Conservation (phyloP, 1,140 invertebrate species). For the Lasaia peninsularis region DNA sequence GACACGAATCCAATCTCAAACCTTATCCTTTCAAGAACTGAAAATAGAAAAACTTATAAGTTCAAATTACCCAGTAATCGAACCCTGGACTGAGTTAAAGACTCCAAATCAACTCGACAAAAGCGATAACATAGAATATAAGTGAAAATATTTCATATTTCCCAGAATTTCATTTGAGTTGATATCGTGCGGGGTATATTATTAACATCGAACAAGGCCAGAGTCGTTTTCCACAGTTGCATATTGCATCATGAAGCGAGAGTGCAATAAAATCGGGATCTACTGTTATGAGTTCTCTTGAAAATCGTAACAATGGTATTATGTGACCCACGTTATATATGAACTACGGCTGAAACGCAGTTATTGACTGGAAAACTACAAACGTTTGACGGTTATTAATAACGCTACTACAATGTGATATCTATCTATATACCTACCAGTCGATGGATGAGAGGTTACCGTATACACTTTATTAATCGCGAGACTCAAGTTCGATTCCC, state of each 20-base stretch:
- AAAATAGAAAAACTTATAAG: no score
- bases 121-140: background rate
- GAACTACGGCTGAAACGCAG: slow-evolving; percentile 29
- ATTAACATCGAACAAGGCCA: slow-evolving; percentile 3
- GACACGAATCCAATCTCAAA: no score
- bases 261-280: slow-evolving; percentile 10
- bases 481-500: no score
- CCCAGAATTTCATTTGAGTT: slow-evolving; percentile 1
- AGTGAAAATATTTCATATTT: background rate
- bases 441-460: no score
- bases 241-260: slow-evolving; percentile 17
- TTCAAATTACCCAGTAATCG: no score
- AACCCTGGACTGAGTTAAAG: no score
- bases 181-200: background rate
- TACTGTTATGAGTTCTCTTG: slow-evolving; percentile 37
- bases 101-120: no score
- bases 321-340: slow-evolving; percentile 39
- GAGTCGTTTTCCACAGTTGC: slow-evolving; percentile 21
- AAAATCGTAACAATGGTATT: slow-evolving; percentile 42
- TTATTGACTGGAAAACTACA: slow-evolving; percentile 30
- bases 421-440: background rate
- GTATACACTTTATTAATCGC: no score
- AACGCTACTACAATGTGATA: background rate
- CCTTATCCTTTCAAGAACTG: no score
- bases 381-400: slow-evolving; percentile 10